Base-by-base conservation (phyloP, 2,113 vertebrate genomes). In the Tetraodon nigroviridis region DNA sequence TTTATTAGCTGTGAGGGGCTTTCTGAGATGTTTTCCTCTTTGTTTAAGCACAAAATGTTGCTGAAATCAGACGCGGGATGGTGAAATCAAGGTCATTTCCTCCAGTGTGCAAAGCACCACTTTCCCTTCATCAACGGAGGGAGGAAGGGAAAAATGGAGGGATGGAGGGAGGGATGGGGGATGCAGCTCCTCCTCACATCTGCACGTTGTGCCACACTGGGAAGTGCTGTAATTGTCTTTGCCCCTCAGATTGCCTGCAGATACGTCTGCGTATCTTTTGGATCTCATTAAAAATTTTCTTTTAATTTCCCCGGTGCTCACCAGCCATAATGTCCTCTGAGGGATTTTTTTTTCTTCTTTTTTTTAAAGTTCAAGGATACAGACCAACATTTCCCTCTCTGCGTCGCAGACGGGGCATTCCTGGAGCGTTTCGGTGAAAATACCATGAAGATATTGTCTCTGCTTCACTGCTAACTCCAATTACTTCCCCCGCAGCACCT, bases 241-340 rank as follows among this genome's bases (percentile, higher is more conserved):
- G 19, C 54, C 55, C 64, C 65, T 81, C 64, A 68, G 32, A 82
- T 55, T 51, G 82, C 82, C 84, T 82, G 52, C 55, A 80, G 82
- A 82, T 67, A 87, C 51, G 69, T 84, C 76, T 82, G 68, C 66
- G 64, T 61, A 60, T 54, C 51, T 57, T 80, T 71, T 69, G 72
- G 78, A 86, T 78, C 74, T 82, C 81, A 88, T 87, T 87, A 82
- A 82, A 46, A 82, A 69, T 51, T 58, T 63, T 69, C 52, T 65
- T 54, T 82, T 80, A 80, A 83, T 78, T 74, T 79, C 77, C 69
- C 75, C 18, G 52, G 67, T 76, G 82, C 73, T 76, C 67, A 73
- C 75, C 76, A 83, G 50, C 51, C 17, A 15, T 64, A 72, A 84
- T 67, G 76, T 73, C 81, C 78, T 73, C 72, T 1, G 17, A 70